Conservation (phyloP, 2,113 vertebrate species). For the Cygnus buccinator region DNA sequence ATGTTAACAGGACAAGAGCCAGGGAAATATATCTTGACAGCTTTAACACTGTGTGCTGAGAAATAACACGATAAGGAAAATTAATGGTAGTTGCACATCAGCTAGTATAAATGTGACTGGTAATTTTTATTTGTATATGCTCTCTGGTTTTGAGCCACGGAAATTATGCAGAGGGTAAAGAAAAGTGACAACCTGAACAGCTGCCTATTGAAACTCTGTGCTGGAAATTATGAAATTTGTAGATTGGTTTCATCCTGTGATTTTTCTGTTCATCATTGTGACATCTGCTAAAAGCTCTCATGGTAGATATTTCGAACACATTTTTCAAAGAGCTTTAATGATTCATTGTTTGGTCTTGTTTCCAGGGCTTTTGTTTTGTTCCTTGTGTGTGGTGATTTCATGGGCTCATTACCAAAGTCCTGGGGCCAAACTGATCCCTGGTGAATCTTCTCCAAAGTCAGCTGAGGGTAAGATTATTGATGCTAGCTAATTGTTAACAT, state of each 20-base stretch:
- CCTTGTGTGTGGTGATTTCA: background rate
- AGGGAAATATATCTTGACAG: slow-evolving; percentile 26
- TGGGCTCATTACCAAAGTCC: background rate
- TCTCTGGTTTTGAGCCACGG: slow-evolving; percentile 13
- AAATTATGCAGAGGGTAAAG: slow-evolving; percentile 9
- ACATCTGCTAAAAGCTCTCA: slow-evolving; percentile 36
- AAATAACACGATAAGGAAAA: slow-evolving; percentile 55
- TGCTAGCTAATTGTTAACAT: background rate
- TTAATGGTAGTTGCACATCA: slow-evolving; percentile 35
- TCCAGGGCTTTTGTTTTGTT: background rate
- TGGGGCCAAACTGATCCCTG: background rate
- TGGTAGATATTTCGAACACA: slow-evolving; percentile 1
- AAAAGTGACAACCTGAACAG: slow-evolving; percentile 37
- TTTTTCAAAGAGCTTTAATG: slow-evolving; percentile 24
- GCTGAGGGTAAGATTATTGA: background rate
- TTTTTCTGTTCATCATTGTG: slow-evolving; percentile 17
- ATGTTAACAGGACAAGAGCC: background rate
- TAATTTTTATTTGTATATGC: slow-evolving; percentile 32
- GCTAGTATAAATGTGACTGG: slow-evolving; percentile 23
- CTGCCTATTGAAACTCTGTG: slow-evolving; percentile 14
- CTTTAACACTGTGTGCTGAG: background rate
- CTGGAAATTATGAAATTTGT: slow-evolving; percentile 32
- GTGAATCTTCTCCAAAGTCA: background rate
- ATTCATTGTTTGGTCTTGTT: background rate
- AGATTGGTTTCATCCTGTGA: slow-evolving; percentile 34